Base-by-base conservation (phyloP, 2,113 vertebrate species). In the Apaloderma vittatum region DNA sequence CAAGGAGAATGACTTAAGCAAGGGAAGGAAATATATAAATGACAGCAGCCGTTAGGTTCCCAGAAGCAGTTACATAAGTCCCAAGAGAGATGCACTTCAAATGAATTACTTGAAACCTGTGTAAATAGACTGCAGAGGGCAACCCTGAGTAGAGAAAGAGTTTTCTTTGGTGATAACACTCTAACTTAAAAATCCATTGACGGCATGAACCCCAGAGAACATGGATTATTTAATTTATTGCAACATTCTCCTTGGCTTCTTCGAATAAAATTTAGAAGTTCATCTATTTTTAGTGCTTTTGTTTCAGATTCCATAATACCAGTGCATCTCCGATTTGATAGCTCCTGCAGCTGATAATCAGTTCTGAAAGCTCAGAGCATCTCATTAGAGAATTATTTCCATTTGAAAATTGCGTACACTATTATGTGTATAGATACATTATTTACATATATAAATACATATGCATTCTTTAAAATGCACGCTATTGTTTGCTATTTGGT, bases 251-350 rank as follows among this genome's bases (percentile, higher is more conserved):
- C 57, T 72, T 73, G 49, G 12, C 11, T 86, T 63, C 36, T 91
- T 76, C 54, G 46, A 91, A 85, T 54, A 79, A 91, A 85, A 93
- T 90, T 36, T 59, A 45, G 9, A 67, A 58, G 37, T 67, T 71
- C 14, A 61, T 57, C 45, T 89, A 43, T 65, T 95, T 89, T 75
- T 81, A 84, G 62, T 57, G 15, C 17, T 79, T 95, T 92, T 92
- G 26, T 65, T 94, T 88, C 72, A 68, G 36, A 70, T 90, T 90
- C 37, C 15, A 49, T 73, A 65, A 63, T 48, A n/a, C n/a, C 26
- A 72, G 12, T 30, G 34, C 26, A 73, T 76, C 58, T 73, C 26
- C 17, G 26, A 81, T 81, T 71, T 83, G 54, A 37, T 70, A 54
- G 19, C 16, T 76, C 46, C 92, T 73, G 54, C 62, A 83, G 24